Evolutionary conservation across 2,113 vertebrate genomes (phyloP).

Genomic region (Clarias batrachus): DNA sequence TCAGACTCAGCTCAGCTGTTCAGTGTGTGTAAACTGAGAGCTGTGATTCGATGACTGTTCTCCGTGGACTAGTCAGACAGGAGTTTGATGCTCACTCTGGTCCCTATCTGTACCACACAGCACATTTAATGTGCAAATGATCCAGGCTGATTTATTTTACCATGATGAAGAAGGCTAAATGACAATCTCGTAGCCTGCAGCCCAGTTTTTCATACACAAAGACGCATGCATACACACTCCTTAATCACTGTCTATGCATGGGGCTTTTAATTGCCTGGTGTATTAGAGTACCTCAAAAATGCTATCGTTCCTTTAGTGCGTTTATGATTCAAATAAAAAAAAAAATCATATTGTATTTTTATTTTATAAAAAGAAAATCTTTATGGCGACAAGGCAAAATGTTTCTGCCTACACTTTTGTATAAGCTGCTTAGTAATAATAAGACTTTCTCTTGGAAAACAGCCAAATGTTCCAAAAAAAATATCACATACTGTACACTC

Average conservation of each 20-base stretch:
- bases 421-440: background rate
- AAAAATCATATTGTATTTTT: background rate
- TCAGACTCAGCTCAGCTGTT: constrained; percentile 44
- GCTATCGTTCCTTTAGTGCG: background rate
- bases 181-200: constrained; percentile 1
- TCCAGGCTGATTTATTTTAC: background rate
- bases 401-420: background rate
- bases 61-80: constrained; percentile 36
- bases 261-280: background rate
- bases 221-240: constrained; percentile 9
- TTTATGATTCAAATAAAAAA: background rate
- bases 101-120: constrained; percentile 31
- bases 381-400: background rate
- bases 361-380: background rate
- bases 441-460: background rate
- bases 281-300: background rate
- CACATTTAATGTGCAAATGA: background rate
- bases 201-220: constrained; percentile 21
- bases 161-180: constrained; percentile 24
- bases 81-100: constrained; percentile 22
- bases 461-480: background rate
- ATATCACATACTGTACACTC: background rate
- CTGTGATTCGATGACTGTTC: constrained; percentile 36
- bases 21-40: constrained; percentile 40
- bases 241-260: background rate